Conservation (phyloP, 53 echinoderm and acorn worm genomes). For the Crossaster papposus region DNA sequence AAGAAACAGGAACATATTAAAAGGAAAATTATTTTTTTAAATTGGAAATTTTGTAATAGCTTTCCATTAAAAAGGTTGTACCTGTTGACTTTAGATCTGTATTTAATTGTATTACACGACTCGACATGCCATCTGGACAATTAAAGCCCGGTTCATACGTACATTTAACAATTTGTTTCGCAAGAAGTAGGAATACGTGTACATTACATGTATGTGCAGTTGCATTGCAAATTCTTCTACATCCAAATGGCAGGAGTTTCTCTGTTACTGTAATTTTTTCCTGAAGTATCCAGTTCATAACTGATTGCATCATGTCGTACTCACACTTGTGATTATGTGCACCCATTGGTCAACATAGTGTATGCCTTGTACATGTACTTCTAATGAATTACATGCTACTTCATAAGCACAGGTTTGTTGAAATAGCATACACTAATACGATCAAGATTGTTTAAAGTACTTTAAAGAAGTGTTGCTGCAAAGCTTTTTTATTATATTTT, state of each 20-base stretch:
- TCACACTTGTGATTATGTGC: not conserved
- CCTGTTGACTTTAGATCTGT: not conserved
- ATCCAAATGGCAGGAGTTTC: not conserved
- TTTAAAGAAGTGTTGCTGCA: too few relatives aligned
- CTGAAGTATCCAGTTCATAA: not conserved
- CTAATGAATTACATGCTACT: too few relatives aligned
- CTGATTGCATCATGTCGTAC: too few relatives aligned
- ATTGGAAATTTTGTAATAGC: not conserved
- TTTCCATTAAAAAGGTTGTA: not conserved
- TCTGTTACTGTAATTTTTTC: not conserved
- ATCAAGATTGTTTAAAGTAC: too few relatives aligned
- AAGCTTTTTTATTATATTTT: too few relatives aligned
- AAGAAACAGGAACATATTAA: not conserved
- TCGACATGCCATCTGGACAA: conserved; percentile 13
- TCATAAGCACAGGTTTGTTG: too few relatives aligned
- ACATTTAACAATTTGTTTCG: not conserved
- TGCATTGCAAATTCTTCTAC: not conserved
- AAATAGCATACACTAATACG: too few relatives aligned
- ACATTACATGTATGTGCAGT: too few relatives aligned
- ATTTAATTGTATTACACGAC: not conserved
- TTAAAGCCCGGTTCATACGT: not conserved
- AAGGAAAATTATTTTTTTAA: not conserved
- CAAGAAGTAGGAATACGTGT: too few relatives aligned
- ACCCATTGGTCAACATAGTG: not conserved
- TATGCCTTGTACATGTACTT: too few relatives aligned